Evolutionary conservation across 2,797 vertebrate genomes (phyloP), one percentile per base, ranked within the genome.

Genomic region (Epinephelus awoara): DNA sequence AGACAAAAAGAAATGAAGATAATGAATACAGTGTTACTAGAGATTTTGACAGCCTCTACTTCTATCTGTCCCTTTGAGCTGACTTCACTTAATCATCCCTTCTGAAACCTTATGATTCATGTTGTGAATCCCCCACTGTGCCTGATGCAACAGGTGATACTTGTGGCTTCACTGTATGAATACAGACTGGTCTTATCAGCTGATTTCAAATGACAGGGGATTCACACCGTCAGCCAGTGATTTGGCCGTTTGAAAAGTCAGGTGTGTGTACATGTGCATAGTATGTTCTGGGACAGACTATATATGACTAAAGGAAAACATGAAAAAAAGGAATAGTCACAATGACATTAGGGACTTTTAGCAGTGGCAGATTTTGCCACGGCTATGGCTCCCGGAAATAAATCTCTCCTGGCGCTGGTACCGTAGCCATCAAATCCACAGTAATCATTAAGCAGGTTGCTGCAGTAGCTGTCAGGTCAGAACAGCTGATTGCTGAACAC

Each of bases 81-180:
- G 21, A 44, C 9, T 1, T 75, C 25, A 29, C 12, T 17, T 23
- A 56, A 42, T 61, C 63, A 25, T 55, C 49, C 54, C 63, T 50
- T 46, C 19, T 47, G 52, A 62, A 42, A 65, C 25, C 19, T 47
- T 56, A n/a, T 86, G 74, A 88, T 67, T 86, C 80, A 83, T 17
- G 15, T 5, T 55, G 62, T 85, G 52, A 88, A 84, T 81, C 55
- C 78, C 73, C 80, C 51, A 19, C 46, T 49, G 64, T 1, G 1
- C 1, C 52, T 49, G 51, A 72, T 50, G 58, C 47, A 84, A 77
- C 23, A 74, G 29, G 77, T 62, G 17, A 67, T 19, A 58, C 34
- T 54, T 61, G 69, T 67, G 62, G 51, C 52, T 75, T 73, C 1
- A 27, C 19, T 40, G 44, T 25, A 56, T 9, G 29, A 72, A 78